phyloP scores from a whole-genome alignment of 2,797 vertebrate species.

The Agapornis canus region DNA sequence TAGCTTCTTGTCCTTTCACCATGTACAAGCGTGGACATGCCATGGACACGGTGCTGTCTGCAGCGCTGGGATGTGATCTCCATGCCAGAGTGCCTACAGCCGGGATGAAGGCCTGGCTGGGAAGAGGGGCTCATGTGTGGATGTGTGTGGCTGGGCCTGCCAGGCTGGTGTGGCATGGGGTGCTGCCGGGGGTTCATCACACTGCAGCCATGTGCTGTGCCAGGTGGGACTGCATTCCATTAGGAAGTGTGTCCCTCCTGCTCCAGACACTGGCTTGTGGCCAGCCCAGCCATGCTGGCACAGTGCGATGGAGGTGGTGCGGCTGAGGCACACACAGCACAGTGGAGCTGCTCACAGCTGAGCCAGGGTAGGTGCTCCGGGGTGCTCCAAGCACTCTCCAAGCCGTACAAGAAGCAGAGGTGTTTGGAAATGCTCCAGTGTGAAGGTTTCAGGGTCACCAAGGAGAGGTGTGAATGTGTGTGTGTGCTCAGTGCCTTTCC shows the following conservation, averaged over 20 bases:
- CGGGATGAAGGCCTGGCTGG: neutral
- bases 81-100: fast-evolving
- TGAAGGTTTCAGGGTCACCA: neutral
- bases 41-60: neutral
- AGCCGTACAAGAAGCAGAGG: neutral
- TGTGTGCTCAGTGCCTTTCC: fast-evolving
- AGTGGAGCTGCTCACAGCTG: neutral
- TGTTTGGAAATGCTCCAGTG: fast-evolving
- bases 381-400: neutral
- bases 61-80: neutral
- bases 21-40: neutral
- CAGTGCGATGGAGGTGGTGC: fast-evolving
- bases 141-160: fast-evolving
- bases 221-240: neutral
- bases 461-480: neutral
- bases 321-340: fast-evolving
- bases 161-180: neutral
- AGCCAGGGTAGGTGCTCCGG: neutral
- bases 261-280: neutral
- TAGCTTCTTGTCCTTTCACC: neutral
- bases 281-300: neutral
- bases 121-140: neutral
- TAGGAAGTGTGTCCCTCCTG: neutral
- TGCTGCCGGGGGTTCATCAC: neutral
- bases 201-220: neutral